Evolutionary conservation across 1,140 invertebrate species (phyloP).

Genomic region (Scaptomyza montana): DNA sequence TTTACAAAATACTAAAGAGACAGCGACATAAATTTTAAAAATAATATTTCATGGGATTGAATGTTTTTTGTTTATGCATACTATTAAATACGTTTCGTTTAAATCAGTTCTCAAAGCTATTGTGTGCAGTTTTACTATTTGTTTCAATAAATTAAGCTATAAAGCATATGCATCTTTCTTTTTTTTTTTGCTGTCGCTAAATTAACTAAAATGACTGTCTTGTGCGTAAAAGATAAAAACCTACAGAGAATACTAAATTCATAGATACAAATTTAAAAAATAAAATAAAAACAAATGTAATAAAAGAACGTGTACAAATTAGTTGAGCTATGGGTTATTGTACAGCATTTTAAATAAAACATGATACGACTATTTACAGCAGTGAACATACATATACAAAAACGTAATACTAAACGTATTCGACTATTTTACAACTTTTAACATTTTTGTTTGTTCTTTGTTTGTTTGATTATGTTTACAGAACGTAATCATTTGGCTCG

Average conservation of each 20-base stretch:
- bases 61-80: slow-evolving; percentile 21
- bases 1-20: slow-evolving; percentile 77
- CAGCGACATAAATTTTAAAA: slow-evolving; percentile 58
- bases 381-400: slow-evolving; percentile 69
- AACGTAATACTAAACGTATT: slow-evolving; percentile 74
- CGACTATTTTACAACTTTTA: slow-evolving; percentile 67
- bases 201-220: slow-evolving; percentile 74
- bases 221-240: slow-evolving; percentile 68
- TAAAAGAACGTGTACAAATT: slow-evolving; percentile 55
- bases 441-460: slow-evolving; percentile 53
- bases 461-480: slow-evolving; percentile 41
- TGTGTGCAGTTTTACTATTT: slow-evolving; percentile 43
- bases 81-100: slow-evolving; percentile 33
- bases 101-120: slow-evolving; percentile 64
- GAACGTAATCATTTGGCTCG: slow-evolving; percentile 67
- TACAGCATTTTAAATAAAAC: slow-evolving; percentile 64
- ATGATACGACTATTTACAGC: slow-evolving; percentile 71
- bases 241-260: slow-evolving; percentile 41
- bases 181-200: slow-evolving; percentile 47
- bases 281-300: slow-evolving; percentile 29
- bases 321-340: slow-evolving; percentile 51
- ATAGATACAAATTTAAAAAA: slow-evolving; percentile 17
- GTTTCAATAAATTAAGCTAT: slow-evolving; percentile 62
- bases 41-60: slow-evolving; percentile 19
- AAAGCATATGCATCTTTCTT: slow-evolving; percentile 76